These are phyloP conservation scores for Palythoa grandiflora DNA, from an alignment of 92 coral and sea anemone genomes.

Conservation along the genomic window DNA sequence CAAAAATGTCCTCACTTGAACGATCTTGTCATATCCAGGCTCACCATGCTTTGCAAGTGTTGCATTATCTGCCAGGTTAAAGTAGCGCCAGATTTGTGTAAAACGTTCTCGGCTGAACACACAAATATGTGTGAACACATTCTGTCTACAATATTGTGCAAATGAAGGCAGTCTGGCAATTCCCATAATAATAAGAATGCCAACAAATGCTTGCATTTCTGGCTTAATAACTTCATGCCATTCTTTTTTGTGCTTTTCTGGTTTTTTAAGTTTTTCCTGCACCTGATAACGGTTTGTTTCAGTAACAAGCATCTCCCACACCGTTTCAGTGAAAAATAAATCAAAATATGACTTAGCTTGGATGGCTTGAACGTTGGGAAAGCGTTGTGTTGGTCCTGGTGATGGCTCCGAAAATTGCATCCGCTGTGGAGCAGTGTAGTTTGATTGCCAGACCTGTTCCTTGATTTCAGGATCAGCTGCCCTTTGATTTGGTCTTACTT, in stretches of 20 bases:
- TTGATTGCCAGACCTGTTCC: neutral
- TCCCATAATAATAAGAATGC: constrained; percentile 3
- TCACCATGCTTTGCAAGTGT: constrained; percentile 16
- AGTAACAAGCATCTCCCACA: constrained; percentile 52
- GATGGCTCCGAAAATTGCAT: constrained; percentile 40
- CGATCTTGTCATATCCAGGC: constrained; percentile 21
- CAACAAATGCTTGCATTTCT: constrained; percentile 24
- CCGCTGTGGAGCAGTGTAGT: neutral
- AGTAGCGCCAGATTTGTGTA: constrained; percentile 2
- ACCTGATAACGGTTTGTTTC: constrained; percentile 68
- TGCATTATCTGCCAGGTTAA: neutral
- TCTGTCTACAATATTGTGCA: constrained; percentile 1
- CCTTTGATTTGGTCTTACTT: neutral
- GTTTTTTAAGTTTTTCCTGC: constrained; percentile 22
- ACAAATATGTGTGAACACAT: constrained; percentile 20
- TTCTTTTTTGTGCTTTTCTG: constrained; percentile 15
- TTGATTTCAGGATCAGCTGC: neutral
- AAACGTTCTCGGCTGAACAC: neutral
- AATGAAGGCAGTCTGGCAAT: constrained; percentile 16
- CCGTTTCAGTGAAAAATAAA: constrained; percentile 38
- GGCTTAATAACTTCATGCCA: constrained; percentile 1
- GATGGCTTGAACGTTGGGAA: constrained; percentile 17
- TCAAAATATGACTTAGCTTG: constrained; percentile 45
- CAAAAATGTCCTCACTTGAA: neutral
- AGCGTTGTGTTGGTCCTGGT: constrained; percentile 62